A percentile compares a stretch with the other conserved stretches of the same genome.
These are phyloP conservation scores for Aphaenogaster floridana DNA, from an alignment of 1,140 invertebrate genomes.

Conservation along the genomic window DNA sequence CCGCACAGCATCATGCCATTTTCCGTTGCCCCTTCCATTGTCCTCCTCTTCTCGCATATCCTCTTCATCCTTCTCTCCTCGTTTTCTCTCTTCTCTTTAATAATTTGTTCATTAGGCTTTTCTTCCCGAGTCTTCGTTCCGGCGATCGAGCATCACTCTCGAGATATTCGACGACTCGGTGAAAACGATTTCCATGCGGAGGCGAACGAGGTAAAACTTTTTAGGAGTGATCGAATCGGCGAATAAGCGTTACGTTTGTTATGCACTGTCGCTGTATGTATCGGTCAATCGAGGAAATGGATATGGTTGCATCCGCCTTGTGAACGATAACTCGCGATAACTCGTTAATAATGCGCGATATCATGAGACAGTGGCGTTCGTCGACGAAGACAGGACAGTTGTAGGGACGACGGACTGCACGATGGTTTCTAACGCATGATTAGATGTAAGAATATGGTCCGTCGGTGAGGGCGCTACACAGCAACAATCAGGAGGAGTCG, in stretches of 20 bases:
- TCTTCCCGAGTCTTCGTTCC: slow-evolving; percentile 7
- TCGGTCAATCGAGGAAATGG: slow-evolving; percentile 53
- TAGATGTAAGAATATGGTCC: slow-evolving; percentile 93
- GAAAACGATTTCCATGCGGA: slow-evolving; percentile 35
- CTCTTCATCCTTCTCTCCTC: slow-evolving; percentile 17
- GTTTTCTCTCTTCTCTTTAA: background rate
- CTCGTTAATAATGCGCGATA: slow-evolving; percentile 66
- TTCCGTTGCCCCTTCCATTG: slow-evolving; percentile 59
- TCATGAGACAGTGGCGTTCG: slow-evolving; percentile 44
- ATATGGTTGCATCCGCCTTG: slow-evolving; percentile 47
- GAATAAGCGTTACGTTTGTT: slow-evolving; percentile 29
- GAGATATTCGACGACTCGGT: slow-evolving; percentile 45
- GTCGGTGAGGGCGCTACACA: slow-evolving; percentile 99
- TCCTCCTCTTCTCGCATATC: slow-evolving; percentile 26
- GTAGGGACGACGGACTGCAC: slow-evolving; percentile 79
- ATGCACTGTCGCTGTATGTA: slow-evolving; percentile 10
- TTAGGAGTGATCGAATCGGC: slow-evolving; percentile 56
- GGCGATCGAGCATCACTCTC: slow-evolving; percentile 53
- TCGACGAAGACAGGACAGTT: slow-evolving; percentile 67
- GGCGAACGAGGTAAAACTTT: slow-evolving; percentile 45
- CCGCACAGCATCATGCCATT: slow-evolving; percentile 79
- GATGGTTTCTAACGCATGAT: slow-evolving; percentile 79
- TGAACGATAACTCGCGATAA: slow-evolving; percentile 64
- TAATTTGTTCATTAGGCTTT: slow-evolving; percentile 44
- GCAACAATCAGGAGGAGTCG: slow-evolving; percentile 98